Percentiles rank a stretch among this genome's conserved stretches.
These are phyloP conservation scores for Bubo bubo DNA, from an alignment of 2,113 vertebrate genomes.

Conservation along the genomic window DNA sequence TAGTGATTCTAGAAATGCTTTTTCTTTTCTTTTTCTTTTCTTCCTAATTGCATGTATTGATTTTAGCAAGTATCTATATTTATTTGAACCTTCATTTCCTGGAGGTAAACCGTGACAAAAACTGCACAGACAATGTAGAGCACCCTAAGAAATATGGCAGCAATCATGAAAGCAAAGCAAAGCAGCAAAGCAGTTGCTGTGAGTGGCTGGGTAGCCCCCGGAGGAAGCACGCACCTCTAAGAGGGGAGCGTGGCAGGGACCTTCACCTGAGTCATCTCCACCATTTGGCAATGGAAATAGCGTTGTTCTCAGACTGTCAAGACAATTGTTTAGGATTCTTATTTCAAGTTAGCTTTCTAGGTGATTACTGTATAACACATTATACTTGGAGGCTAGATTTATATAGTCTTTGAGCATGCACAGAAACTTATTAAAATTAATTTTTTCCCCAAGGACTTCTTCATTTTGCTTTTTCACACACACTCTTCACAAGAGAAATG, in stretches of 20 bases:
- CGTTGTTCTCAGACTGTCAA: neutral
- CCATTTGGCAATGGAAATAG: neutral
- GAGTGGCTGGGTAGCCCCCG: neutral
- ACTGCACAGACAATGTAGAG: neutral
- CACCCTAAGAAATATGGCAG: neutral
- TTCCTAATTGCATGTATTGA: neutral
- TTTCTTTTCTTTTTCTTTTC: neutral
- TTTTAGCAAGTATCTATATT: neutral
- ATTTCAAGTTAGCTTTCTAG: slow-evolving; percentile 10
- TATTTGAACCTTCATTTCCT: neutral
- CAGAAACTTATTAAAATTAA: slow-evolving; percentile 72
- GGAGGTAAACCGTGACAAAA: neutral
- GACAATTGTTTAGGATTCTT: neutral
- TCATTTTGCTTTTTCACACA: slow-evolving; percentile 60
- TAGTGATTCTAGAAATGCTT: neutral
- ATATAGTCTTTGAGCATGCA: slow-evolving; percentile 26
- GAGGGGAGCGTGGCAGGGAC: neutral
- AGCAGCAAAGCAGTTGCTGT: neutral
- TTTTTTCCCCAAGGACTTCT: slow-evolving; percentile 67
- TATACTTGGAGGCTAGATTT: slow-evolving; percentile 35
- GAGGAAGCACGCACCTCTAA: fast-evolving
- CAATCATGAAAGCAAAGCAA: neutral
- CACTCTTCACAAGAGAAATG: slow-evolving; percentile 48
- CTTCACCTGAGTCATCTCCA: neutral
- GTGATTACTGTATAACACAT: neutral